Percentiles rank a stretch among this genome's conserved stretches.
These are phyloP conservation scores for Xerus rutilus DNA, from an alignment of 2,797 vertebrate genomes.

Conservation along the genomic window DNA sequence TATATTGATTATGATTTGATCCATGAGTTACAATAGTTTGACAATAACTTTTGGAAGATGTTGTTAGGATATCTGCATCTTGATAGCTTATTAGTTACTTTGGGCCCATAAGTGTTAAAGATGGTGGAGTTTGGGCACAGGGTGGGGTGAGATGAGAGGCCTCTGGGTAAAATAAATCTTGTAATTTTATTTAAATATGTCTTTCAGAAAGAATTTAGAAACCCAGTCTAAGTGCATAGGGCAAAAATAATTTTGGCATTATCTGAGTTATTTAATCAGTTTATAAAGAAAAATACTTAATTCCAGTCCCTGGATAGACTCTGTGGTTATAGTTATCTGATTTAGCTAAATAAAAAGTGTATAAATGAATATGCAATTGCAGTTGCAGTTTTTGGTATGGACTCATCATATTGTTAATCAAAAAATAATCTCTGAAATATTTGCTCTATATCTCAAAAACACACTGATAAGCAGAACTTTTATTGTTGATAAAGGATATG, in stretches of 20 bases:
- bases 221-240: background rate
- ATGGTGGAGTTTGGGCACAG: background rate
- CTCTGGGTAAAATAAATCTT: background rate
- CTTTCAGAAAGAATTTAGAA: conserved; percentile 36
- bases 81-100: background rate
- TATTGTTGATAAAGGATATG: background rate
- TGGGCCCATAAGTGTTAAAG: background rate
- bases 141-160: background rate
- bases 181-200: conserved; percentile 9
- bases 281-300: conserved; percentile 3
- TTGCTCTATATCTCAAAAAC: background rate
- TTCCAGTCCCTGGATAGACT: background rate
- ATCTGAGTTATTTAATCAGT: background rate
- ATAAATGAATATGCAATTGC: background rate
- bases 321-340: background rate
- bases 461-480: background rate
- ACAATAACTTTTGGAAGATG: background rate
- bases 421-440: conserved; percentile 7
- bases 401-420: background rate
- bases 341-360: background rate
- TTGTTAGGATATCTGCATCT: background rate
- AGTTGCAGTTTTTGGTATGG: background rate
- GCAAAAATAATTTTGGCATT: conserved; percentile 23
- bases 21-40: background rate
- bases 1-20: background rate